A percentile compares a stretch with the other conserved stretches of the same genome.
phyloP scores from a whole-genome alignment of 2,888 invertebrate species.

The Caenorhabditis becei region DNA sequence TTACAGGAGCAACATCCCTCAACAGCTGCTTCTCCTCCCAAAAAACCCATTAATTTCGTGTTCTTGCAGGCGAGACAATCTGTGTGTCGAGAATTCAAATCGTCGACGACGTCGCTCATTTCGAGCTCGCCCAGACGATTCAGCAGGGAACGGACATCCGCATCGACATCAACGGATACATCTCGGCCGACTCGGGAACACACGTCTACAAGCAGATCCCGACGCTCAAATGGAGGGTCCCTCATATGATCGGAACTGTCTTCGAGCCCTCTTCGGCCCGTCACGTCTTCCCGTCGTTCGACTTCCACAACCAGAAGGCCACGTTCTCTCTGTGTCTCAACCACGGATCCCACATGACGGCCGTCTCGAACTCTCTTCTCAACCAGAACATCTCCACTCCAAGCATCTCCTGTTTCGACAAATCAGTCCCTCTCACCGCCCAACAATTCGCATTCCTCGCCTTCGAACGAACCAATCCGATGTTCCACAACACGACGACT shows the following conservation, averaged over 20 bases:
- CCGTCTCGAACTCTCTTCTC: conserved; percentile 59
- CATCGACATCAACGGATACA: conserved; percentile 55
- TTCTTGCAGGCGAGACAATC: conserved; percentile 60
- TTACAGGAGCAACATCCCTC: neutral
- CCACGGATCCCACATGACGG: conserved; percentile 50
- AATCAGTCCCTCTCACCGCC: conserved; percentile 63
- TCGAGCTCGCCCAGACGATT: conserved; percentile 53
- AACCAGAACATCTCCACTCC: conserved; percentile 29
- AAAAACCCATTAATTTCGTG: conserved; percentile 24
- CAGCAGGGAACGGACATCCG: conserved; percentile 26
- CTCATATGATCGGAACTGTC: conserved; percentile 63
- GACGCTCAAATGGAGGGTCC: conserved; percentile 55
- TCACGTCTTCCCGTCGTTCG: conserved; percentile 65
- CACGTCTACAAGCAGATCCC: conserved; percentile 60
- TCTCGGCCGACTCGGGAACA: conserved; percentile 45
- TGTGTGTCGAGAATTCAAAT: conserved; percentile 52
- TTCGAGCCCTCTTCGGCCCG: conserved; percentile 60
- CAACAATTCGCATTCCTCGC: conserved; percentile 65
- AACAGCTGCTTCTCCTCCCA: neutral
- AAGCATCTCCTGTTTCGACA: conserved; percentile 63
- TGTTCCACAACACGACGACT: conserved; percentile 56
- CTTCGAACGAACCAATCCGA: conserved; percentile 56
- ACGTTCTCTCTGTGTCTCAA: conserved; percentile 62
- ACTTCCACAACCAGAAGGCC: conserved; percentile 58
- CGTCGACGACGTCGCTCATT: conserved; percentile 23